Evolutionary conservation across 2,113 vertebrate species (phyloP).

Genomic region (Opisthocomus hoazin): DNA sequence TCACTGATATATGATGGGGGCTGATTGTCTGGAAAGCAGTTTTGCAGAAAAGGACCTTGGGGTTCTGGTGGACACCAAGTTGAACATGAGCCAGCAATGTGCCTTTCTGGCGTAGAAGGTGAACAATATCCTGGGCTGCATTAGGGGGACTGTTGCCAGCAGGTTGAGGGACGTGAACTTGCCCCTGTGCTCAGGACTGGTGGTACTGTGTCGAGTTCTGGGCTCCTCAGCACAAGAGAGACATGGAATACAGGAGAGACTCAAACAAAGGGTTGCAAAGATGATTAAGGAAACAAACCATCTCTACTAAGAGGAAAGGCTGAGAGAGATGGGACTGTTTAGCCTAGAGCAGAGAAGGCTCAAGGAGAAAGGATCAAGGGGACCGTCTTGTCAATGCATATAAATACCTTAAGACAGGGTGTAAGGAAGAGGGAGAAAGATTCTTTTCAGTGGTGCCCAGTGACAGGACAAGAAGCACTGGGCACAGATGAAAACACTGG

Average conservation of each 20-base stretch:
- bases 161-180: neutral
- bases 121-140: neutral
- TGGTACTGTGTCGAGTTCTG: neutral
- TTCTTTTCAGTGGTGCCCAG: neutral
- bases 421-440: neutral
- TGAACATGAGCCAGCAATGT: neutral
- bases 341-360: neutral
- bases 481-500: neutral
- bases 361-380: neutral
- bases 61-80: neutral
- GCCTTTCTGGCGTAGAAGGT: neutral
- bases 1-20: neutral
- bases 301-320: neutral
- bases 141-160: neutral
- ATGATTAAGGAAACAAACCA: neutral
- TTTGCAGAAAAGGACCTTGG: neutral
- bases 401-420: neutral
- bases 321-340: neutral
- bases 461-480: neutral
- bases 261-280: neutral
- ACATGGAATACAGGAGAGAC: neutral
- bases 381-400: neutral
- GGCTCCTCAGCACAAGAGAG: neutral
- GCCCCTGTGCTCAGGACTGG: neutral
- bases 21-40: neutral